phyloP scores from a whole-genome alignment of 2,797 vertebrate genomes.

The Stomatorhinus walkeri region DNA sequence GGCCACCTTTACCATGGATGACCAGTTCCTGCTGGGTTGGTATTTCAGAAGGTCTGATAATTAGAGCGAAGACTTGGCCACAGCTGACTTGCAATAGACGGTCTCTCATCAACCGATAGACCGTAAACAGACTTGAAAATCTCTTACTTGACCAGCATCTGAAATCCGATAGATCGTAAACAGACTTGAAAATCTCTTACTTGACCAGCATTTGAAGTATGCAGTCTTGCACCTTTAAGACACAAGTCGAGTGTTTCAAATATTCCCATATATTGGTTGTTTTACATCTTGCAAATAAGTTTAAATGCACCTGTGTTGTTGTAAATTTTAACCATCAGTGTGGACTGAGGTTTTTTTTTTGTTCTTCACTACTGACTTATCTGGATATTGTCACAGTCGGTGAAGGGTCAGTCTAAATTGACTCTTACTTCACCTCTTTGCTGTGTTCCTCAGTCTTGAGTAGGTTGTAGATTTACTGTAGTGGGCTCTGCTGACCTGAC shows the following conservation, averaged over 20 bases:
- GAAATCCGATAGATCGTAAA: neutral
- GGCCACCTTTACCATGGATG: slow-evolving; percentile 62
- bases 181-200: neutral
- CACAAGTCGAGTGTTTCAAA: neutral
- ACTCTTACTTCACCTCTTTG: neutral
- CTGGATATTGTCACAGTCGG: neutral
- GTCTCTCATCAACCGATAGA: neutral
- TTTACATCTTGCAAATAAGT: neutral
- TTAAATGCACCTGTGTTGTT: neutral
- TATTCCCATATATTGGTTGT: neutral
- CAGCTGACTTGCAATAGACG: neutral
- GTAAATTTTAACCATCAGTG: neutral
- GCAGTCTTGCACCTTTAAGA: neutral
- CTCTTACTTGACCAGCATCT: neutral
- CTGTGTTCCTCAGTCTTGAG: neutral
- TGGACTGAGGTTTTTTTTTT: neutral
- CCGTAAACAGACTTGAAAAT: neutral
- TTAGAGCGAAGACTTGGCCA: neutral
- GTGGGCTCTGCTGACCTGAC: neutral
- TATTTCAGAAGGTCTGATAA: neutral
- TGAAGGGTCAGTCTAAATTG: neutral
- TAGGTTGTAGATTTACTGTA: neutral
- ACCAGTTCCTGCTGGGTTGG: slow-evolving; percentile 54
- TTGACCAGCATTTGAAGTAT: neutral
- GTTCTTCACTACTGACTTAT: neutral